Evolutionary conservation across 2,888 invertebrate genomes (phyloP).

Genomic region (Scelioninae gen. 1): DNA sequence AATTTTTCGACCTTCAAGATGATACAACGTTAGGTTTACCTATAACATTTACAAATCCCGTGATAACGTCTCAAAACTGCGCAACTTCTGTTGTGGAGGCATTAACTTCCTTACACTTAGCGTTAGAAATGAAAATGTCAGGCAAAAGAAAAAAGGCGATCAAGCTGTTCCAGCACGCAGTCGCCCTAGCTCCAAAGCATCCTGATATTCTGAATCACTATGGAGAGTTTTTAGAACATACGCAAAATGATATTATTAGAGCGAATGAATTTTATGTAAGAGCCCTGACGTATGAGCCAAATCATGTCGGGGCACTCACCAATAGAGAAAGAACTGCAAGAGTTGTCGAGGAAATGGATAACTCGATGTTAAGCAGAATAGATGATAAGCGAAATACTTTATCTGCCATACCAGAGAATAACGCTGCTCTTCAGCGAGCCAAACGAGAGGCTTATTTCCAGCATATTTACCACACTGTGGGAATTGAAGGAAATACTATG

Average conservation of each 20-base stretch:
- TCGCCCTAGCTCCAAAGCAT: constrained; percentile 95
- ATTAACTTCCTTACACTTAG: constrained; percentile 92
- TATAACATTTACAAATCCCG: constrained; percentile 63
- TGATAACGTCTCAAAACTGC: constrained; percentile 70
- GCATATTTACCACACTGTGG: constrained; percentile 98
- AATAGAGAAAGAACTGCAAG: constrained; percentile 94
- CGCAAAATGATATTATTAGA: constrained; percentile 92
- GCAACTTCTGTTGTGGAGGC: constrained; percentile 89
- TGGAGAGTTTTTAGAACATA: constrained; percentile 96
- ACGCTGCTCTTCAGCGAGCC: constrained; percentile 92
- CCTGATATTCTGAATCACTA: constrained; percentile 96
- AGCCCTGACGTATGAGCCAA: constrained; percentile 93
- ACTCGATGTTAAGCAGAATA: constrained; percentile 89
- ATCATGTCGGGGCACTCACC: constrained; percentile 90
- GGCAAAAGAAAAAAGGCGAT: constrained; percentile 94
- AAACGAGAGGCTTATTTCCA: constrained; percentile 98
- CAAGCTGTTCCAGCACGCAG: constrained; percentile 94
- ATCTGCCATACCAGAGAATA: constrained; percentile 91
- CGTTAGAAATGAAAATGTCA: constrained; percentile 91
- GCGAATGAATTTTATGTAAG: constrained; percentile 96
- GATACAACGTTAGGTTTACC: constrained; percentile 75
- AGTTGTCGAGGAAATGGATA: constrained; percentile 95
- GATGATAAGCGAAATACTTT: constrained; percentile 94
- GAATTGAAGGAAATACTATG: constrained; percentile 99
- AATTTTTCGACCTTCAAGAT: constrained; percentile 76